Evolutionary conservation across 2,113 vertebrate species (phyloP), one percentile per base, ranked within the genome.

Genomic region (Hippocampus comes): DNA sequence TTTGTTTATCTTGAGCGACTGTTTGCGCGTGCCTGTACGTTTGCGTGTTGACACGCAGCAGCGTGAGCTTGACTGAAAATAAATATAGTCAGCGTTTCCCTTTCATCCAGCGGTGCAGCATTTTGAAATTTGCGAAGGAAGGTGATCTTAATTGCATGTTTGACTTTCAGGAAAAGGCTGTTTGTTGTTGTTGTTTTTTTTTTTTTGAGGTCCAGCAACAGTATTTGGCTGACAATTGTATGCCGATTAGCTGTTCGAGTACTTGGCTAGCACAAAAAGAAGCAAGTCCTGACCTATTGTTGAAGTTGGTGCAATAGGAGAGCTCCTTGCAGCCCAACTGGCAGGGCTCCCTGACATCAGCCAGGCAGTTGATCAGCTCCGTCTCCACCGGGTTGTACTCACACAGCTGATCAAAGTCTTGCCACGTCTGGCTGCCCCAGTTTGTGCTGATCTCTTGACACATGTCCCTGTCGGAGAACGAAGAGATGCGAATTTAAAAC

Each of bases 301-400:
- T 99, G 93, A 99, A 99, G 94, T 99, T 99, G 90, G 96, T 98
- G 89, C 97, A 99, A 92, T 97, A 99, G 75, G 90, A 86, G 76
- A 99, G 96, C 84, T 96, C 96, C 88, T 95, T 96, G 91, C 97
- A 99, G 89, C 97, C 97, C 84, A 99, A 88, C 85, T 99, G 97
- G 87, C 97, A 99, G 77, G 97, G 96, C 85, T 99, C 97, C 77
- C 96, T 91, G 73, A 99, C 95, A 78, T 99, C 97, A 53, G 97
- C 94, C 87, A 99, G 92, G 87, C 97, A 99, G 89, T 93, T 96
- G 92, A 98, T 90, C 92, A 99, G 97, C 83, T 96, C 93, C 34
- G 94, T 93, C 91, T 99, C 97, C 83, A 93, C 90, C 0, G 94
- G 93, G 83, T 95, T 99, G 87, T 97, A 99, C 89, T 99, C 97